Percentiles rank a stretch among this genome's conserved stretches.
Conservation (phyloP, 1,140 invertebrate species). For the Aculops lycopersici region DNA sequence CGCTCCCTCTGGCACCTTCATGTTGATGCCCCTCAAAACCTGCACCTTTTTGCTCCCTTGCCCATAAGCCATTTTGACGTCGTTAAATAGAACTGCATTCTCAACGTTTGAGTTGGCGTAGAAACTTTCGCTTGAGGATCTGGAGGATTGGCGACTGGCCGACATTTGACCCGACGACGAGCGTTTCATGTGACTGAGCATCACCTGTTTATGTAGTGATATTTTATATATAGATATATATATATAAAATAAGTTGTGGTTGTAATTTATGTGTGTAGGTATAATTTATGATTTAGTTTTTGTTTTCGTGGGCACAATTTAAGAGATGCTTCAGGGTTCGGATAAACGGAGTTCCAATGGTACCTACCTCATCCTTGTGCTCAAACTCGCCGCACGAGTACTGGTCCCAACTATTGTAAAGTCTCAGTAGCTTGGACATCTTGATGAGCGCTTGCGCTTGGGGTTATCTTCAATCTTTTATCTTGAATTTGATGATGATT, state of each 20-base stretch:
- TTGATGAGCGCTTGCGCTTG: too few species aligned
- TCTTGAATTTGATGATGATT: neutral
- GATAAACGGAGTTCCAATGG: too few species aligned
- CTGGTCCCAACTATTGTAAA: neutral
- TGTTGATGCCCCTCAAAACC: constrained; percentile 6
- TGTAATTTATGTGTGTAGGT: too few species aligned
- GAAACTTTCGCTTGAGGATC: neutral
- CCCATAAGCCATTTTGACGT: constrained; percentile 9
- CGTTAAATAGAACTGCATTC: constrained; percentile 9
- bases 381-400: neutral
- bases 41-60: constrained; percentile 7
- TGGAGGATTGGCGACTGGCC: neutral
- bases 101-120: neutral
- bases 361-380: neutral
- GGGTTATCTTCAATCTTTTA: neutral
- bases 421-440: neutral
- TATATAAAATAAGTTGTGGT: too few species aligned
- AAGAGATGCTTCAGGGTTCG: too few species aligned
- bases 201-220: too few species aligned
- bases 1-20: constrained; percentile 9
- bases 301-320: too few species aligned
- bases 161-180: too few species aligned
- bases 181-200: too few species aligned
- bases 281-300: too few species aligned
- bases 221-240: too few species aligned